Evolutionary conservation across 64 coral and sea anemone species (phyloP), one percentile per base, ranked within the genome.

Genomic region (Astreopora myriophthalma): DNA sequence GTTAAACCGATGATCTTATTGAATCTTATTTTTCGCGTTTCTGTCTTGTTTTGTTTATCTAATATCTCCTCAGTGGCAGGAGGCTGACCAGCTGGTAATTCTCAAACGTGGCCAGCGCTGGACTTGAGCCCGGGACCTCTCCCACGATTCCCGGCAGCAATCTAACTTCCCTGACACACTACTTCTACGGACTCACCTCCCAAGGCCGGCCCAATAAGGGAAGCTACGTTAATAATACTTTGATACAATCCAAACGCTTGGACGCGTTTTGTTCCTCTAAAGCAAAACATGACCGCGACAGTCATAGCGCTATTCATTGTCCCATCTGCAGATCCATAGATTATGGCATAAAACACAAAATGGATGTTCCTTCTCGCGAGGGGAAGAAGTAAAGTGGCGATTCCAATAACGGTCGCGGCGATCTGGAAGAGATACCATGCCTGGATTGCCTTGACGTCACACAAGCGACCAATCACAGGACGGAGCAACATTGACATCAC

Each of bases 301-400:
- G 46, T 74, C 44, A 74, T 60, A 6, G 75, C 42, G 25, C 75
- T 17, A 16, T 24, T 34, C 48, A 88, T 74, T 28, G 71, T 34
- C 28, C 90, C 90, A 42, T 92, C 90, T 17, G 90, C 80, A 26
- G 34, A 31, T 34, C 90, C 90, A 77, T 92, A 92, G 11, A 76
- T 16, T 1, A 92, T 26, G 1, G 72, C 75, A 77, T 61, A 72
- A 11, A 76, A 2, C 58, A 92, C 90, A 8, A 92, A 64, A 66
- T 74, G 35, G 38, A 85, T 6, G 19, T 92, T 76, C 27, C 48
- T 77, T 39, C 3, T 86, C 14, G 57, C 79, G 20, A 92, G 79
- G 4, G 80, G 51, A 32, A 92, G 55, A 27, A 86, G 36, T 11
- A 92, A 34, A 23, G 90, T 34, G 14, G 80, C 69, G 23, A 66